These are phyloP conservation scores for Beris morrisii DNA, from an alignment of 2,888 invertebrate species.

Conservation along the genomic window DNA sequence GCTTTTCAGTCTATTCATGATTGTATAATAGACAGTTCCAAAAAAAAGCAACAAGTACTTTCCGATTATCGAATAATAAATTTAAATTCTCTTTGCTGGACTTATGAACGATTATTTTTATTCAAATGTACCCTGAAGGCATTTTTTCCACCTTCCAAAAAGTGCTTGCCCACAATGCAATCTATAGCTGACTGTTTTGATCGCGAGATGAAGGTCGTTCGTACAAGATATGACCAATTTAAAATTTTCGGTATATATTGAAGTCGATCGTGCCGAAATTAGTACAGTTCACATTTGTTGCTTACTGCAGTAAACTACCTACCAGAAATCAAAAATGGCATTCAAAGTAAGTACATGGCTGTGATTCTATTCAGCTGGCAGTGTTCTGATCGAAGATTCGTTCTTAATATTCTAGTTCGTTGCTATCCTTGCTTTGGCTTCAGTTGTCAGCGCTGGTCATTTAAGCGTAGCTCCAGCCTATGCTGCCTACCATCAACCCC, in stretches of 20 bases:
- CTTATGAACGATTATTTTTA: not conserved
- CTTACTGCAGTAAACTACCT: conserved; percentile 23
- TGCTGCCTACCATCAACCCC: conserved; percentile 16
- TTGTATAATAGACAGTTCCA: too few species aligned
- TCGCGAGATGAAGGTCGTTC: conserved; percentile 22
- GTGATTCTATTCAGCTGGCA: not conserved
- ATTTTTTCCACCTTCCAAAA: conserved; percentile 15
- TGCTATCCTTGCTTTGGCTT: conserved; percentile 33
- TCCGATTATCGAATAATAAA: too few species aligned
- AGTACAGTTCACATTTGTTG: conserved; percentile 28
- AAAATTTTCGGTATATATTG: conserved; percentile 20
- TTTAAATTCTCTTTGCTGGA: too few species aligned
- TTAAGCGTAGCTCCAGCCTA: conserved; percentile 29
- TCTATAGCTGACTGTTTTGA: not conserved
- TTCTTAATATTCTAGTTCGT: conserved; percentile 32
- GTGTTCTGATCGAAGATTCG: not conserved
- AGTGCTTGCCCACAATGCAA: conserved; percentile 12
- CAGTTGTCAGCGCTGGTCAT: conserved; percentile 31
- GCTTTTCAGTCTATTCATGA: too few species aligned
- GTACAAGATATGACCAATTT: conserved; percentile 6
- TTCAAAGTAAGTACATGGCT: conserved; percentile 27
- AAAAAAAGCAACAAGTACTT: too few species aligned
- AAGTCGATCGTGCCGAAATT: not conserved
- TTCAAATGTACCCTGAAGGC: conserved; percentile 1
- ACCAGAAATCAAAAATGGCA: conserved; percentile 26